Evolutionary conservation across 2,888 invertebrate species (phyloP), one percentile per base, ranked within the genome.

Genomic region (Nomada fabriciana): DNA sequence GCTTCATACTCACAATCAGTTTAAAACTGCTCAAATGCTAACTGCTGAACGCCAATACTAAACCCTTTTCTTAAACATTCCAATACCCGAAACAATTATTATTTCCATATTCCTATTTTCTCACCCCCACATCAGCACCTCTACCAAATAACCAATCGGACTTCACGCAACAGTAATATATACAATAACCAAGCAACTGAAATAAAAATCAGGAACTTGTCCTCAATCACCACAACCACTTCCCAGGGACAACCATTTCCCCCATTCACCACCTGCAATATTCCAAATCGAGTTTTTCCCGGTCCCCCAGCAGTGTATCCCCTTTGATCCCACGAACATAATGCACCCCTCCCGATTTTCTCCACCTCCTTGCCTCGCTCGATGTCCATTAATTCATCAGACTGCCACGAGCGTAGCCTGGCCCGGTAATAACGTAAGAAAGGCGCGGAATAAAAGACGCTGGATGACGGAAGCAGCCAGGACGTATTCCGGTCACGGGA

Each of bases 401-500:
- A 47, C 68, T 25, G 60, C 71, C 74, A 82, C 69, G 78, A 60
- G 68, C 80, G 81, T 53, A 13, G 76, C 60, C 43, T 25, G 73
- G 79, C 73, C 15, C 2, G 47, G 75, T 87, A 88, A 89, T 88
- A 88, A 88, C 76, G 85, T 61, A 84, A 86, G 86, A 82, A 88
- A 76, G 71, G 73, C 68, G 67, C 64, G 78, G 80, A 86, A 88
- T 87, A 87, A 87, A 85, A 87, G 85, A 59, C 68, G 50, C 50
- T 36, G 71, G 55, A 73, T 25, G 73, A 60, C 67, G 64, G 70
- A 69, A 73, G 63, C 67, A 29, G n/a, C 68, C 71, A 60, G 78
- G 90, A 90, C 86, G 89, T 93, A 93, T 93, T 93, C 93, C 89
- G 91, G 92, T 93, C 93, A 93, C 93, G 93, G 89, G 92, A 87